Conservation (phyloP, 2,888 invertebrate species). For the Tridacna gigas region DNA sequence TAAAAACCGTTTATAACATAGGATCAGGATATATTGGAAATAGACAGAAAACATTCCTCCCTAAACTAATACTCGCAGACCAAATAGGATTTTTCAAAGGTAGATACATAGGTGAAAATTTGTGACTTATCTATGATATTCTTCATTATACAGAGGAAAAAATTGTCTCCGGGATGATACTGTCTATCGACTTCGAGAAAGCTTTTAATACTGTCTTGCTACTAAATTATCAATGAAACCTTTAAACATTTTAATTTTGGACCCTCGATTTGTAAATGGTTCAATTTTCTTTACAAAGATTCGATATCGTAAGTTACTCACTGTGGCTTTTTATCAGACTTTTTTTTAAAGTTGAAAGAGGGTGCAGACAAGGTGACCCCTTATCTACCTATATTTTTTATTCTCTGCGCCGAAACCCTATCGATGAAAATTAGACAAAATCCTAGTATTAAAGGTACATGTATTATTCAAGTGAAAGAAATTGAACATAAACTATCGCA, state of each 20-base stretch:
- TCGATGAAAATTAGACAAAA: too few relatives aligned
- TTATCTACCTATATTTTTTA: too few relatives aligned
- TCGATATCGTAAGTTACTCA: not conserved
- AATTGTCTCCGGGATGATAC: not conserved
- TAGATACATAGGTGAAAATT: constrained; percentile 14
- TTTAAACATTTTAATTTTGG: not conserved
- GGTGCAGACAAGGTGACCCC: too few relatives aligned
- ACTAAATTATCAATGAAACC: not conserved
- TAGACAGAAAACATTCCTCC: constrained; percentile 25
- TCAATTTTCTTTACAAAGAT: not conserved
- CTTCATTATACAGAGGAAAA: not conserved
- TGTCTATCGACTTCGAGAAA: not conserved
- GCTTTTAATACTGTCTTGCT: not conserved
- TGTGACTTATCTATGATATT: constrained; percentile 33
- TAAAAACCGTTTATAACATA: constrained; percentile 44
- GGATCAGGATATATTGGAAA: constrained; percentile 12
- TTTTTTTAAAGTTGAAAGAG: not conserved
- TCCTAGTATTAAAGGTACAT: too few relatives aligned
- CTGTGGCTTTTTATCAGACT: not conserved
- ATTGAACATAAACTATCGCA: too few relatives aligned
- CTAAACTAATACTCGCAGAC: constrained; percentile 31
- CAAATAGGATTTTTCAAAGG: constrained; percentile 30
- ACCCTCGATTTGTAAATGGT: not conserved
- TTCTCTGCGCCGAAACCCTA: too few relatives aligned
- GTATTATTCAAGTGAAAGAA: too few relatives aligned